A percentile compares a stretch with the other conserved stretches of the same genome.
These are phyloP conservation scores for Pelobates fuscus DNA, from an alignment of 2,113 vertebrate species.

Conservation along the genomic window DNA sequence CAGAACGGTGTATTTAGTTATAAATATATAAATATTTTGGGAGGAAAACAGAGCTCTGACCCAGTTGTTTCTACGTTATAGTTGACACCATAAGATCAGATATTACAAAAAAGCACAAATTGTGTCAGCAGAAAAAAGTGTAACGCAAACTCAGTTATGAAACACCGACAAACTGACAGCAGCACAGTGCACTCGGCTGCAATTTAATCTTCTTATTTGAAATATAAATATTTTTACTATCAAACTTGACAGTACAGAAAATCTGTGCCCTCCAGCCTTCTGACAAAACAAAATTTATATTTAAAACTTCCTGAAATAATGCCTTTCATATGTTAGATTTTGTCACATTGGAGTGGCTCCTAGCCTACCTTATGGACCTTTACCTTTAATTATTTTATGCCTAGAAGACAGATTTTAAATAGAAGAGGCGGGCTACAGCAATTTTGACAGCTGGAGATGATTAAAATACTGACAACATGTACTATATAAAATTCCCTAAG, in stretches of 20 bases:
- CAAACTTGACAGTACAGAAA: conserved; percentile 86
- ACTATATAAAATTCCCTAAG: conserved; percentile 77
- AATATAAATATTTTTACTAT: conserved; percentile 88
- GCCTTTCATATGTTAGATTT: conserved; percentile 77
- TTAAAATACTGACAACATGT: conserved; percentile 85
- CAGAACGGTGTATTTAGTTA: background rate
- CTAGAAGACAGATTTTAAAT: conserved; percentile 89
- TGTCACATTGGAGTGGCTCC: conserved; percentile 77
- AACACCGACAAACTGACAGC: conserved; percentile 72
- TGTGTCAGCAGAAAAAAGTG: conserved; percentile 68
- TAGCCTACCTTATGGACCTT: conserved; percentile 72
- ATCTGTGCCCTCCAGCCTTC: conserved; percentile 82
- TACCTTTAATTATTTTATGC: conserved; percentile 90
- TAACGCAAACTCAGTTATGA: conserved; percentile 59
- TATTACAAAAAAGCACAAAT: conserved; percentile 74
- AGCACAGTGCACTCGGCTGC: conserved; percentile 74
- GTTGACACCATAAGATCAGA: conserved; percentile 73
- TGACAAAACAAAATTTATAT: conserved; percentile 86
- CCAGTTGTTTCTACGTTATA: conserved; percentile 69
- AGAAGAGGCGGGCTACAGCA: conserved; percentile 84
- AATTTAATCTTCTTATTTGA: conserved; percentile 87
- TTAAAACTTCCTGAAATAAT: conserved; percentile 87
- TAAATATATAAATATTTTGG: background rate
- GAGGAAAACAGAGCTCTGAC: conserved; percentile 52
- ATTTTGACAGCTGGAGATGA: conserved; percentile 85